Conservation (phyloP, 2,113 vertebrate species). For the Cyprinodon brontotheroides region DNA sequence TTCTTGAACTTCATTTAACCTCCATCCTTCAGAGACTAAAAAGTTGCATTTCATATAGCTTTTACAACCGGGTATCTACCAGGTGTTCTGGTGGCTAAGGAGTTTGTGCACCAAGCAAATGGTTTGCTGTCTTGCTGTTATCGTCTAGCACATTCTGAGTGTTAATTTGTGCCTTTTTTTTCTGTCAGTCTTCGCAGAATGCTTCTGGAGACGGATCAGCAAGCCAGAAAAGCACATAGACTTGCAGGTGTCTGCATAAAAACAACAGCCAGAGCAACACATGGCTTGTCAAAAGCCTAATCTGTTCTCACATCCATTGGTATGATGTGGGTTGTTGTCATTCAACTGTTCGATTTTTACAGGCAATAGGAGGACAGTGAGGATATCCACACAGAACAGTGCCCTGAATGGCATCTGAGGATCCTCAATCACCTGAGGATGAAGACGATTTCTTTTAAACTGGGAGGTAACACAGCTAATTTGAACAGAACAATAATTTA, state of each 20-base stretch:
- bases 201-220: slow-evolving; percentile 34
- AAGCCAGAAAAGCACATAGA: slow-evolving; percentile 11
- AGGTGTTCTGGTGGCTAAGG: slow-evolving; percentile 45
- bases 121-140: slow-evolving; percentile 32
- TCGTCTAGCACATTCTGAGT: slow-evolving; percentile 15
- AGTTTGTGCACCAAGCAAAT: slow-evolving; percentile 44
- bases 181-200: slow-evolving; percentile 15
- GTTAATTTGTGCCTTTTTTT: slow-evolving; percentile 2
- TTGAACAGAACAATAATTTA: neutral
- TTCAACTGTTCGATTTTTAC: slow-evolving; percentile 62
- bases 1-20: slow-evolving; percentile 65
- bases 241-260: slow-evolving; percentile 30
- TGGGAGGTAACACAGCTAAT: neutral
- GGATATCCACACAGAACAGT: slow-evolving; percentile 35
- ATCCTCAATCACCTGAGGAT: slow-evolving; percentile 24
- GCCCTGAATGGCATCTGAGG: slow-evolving; percentile 35
- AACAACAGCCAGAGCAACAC: slow-evolving; percentile 47
- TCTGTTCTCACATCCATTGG: slow-evolving; percentile 44
- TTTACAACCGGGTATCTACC: slow-evolving; percentile 34
- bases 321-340: slow-evolving; percentile 51
- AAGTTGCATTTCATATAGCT: slow-evolving; percentile 34
- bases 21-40: slow-evolving; percentile 52
- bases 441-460: neutral
- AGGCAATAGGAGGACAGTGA: slow-evolving; percentile 48
- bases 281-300: slow-evolving; percentile 60